phyloP scores from a whole-genome alignment of 2,113 vertebrate species.

The Progne subis region DNA sequence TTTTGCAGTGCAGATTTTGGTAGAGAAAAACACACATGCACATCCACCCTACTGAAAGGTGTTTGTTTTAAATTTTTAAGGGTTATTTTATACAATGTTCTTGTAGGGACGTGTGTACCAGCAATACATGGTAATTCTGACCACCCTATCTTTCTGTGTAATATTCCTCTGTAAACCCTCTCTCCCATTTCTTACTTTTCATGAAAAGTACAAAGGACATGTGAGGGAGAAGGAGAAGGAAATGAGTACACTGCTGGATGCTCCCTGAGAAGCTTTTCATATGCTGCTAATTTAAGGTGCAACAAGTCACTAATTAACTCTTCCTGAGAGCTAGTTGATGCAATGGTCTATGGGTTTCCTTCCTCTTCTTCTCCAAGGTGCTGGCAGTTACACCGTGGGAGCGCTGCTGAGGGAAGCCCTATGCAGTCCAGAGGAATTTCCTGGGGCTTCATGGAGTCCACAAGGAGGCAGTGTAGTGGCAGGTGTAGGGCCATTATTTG shows the following conservation, averaged over 20 bases:
- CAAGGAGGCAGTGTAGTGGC: neutral
- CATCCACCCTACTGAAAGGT: neutral
- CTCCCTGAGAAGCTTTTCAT: neutral
- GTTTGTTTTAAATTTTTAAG: neutral
- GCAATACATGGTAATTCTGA: neutral
- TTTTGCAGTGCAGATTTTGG: neutral
- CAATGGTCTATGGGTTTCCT: neutral
- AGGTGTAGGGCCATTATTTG: neutral
- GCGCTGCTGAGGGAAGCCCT: neutral
- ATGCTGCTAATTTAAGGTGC: neutral
- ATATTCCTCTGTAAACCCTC: neutral
- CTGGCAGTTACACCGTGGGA: neutral
- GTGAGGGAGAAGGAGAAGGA: fast-evolving
- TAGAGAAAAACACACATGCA: neutral
- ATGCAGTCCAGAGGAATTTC: neutral
- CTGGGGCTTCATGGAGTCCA: neutral
- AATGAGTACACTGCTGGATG: neutral
- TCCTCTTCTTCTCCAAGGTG: neutral
- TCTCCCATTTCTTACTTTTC: neutral
- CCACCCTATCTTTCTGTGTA: neutral
- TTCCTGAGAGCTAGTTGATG: neutral
- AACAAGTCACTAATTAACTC: neutral
- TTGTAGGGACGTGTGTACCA: neutral
- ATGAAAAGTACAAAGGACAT: neutral
- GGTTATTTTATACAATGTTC: neutral